Evolutionary conservation across 2,888 invertebrate species (phyloP).

Genomic region (Gisinianus flammeolus): DNA sequence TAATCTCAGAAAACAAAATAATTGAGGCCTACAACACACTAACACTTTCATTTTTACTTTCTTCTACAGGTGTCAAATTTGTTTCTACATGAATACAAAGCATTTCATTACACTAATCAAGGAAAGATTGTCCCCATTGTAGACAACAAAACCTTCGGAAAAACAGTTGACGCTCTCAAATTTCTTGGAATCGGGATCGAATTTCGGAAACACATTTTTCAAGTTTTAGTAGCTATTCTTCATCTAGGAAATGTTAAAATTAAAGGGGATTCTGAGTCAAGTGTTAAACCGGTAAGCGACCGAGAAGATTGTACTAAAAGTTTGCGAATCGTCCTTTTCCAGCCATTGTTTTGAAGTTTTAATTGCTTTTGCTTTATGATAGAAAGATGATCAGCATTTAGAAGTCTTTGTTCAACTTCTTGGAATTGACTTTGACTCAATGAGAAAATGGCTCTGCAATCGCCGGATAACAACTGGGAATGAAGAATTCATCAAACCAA

Average conservation of each 20-base stretch:
- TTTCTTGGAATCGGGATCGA: conserved; percentile 78
- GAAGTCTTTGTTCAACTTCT: conserved; percentile 73
- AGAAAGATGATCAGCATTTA: conserved; percentile 74
- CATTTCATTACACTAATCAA: conserved; percentile 80
- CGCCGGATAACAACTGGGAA: conserved; percentile 88
- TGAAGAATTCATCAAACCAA: conserved; percentile 87
- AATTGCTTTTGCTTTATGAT: no score
- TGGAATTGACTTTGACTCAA: conserved; percentile 75
- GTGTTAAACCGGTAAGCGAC: conserved; percentile 71
- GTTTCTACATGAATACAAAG: conserved; percentile 73
- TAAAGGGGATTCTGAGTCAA: conserved; percentile 70
- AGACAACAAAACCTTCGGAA: conserved; percentile 79
- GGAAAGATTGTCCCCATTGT: conserved; percentile 87
- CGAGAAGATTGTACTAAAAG: no score
- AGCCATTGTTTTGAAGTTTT: neutral
- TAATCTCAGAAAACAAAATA: neutral
- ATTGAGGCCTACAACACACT: no score
- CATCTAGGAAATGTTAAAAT: conserved; percentile 88
- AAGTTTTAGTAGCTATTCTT: conserved; percentile 83
- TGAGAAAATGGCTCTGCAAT: conserved; percentile 87
- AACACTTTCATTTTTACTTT: neutral
- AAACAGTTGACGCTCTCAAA: conserved; percentile 77
- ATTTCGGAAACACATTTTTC: conserved; percentile 81
- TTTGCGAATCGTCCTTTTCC: no score
- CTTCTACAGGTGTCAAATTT: conserved; percentile 41